A percentile compares a stretch with the other conserved stretches of the same genome.
phyloP scores from a whole-genome alignment of 2,113 vertebrate genomes.

The Odocoileus hemionus region DNA sequence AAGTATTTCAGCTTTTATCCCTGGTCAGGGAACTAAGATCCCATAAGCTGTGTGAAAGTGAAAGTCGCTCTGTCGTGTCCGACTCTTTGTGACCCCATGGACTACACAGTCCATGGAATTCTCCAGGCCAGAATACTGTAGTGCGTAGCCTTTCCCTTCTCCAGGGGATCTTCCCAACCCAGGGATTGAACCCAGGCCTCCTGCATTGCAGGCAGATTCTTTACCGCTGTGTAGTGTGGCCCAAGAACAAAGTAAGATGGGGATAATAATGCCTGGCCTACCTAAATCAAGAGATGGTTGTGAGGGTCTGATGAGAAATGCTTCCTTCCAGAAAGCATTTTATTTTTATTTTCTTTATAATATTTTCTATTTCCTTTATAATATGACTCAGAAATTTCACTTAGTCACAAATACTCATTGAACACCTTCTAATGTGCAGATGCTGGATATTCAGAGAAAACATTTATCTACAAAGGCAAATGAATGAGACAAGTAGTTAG shows the following conservation, averaged over 20 bases:
- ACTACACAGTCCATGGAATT: not conserved
- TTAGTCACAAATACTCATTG: not conserved
- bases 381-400: not conserved
- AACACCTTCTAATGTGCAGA: not conserved
- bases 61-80: accelerated
- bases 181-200: not conserved
- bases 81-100: not conserved
- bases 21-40: not conserved
- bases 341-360: not conserved
- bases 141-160: not conserved
- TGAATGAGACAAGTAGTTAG: not conserved
- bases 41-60: not conserved
- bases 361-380: not conserved
- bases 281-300: not conserved
- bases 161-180: not conserved
- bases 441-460: not conserved
- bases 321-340: not conserved
- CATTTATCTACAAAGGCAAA: not conserved
- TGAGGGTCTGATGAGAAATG: not conserved
- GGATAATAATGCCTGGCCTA: not conserved
- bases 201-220: not conserved
- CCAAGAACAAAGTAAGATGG: not conserved
- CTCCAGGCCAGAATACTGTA: not conserved
- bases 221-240: not conserved
- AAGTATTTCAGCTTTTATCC: not conserved